Evolutionary conservation across 92 coral and sea anemone genomes (phyloP).

Genomic region (Phenganax marumi): DNA sequence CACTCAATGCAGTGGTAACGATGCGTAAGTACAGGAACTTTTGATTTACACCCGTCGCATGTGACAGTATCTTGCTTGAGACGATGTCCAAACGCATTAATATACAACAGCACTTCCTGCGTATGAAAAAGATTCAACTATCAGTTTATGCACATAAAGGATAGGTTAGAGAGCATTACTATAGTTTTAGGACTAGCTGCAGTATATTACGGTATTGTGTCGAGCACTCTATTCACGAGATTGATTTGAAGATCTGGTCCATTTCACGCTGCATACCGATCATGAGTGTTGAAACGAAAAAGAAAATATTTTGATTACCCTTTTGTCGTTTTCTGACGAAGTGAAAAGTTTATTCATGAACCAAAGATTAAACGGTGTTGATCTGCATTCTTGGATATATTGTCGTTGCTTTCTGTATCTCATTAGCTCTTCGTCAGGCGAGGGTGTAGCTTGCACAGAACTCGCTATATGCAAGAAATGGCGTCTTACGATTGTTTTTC

Average conservation of each 20-base stretch:
- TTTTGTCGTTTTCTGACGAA: constrained; percentile 18
- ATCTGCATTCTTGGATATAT: constrained; percentile 25
- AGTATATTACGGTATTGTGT: too few species aligned
- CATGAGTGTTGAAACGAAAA: too few species aligned
- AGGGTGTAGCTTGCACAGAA: not conserved
- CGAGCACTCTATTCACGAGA: too few species aligned
- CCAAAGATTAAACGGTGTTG: constrained; percentile 21
- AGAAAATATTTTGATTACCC: not conserved
- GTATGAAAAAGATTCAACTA: not conserved
- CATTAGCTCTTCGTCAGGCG: not conserved
- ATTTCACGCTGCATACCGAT: too few species aligned
- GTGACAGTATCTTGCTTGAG: constrained; percentile 20
- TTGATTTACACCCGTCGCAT: constrained; percentile 32
- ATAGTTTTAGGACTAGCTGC: too few species aligned
- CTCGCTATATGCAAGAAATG: not conserved
- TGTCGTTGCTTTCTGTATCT: constrained; percentile 33
- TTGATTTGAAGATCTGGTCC: too few species aligned
- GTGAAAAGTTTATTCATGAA: constrained; percentile 2
- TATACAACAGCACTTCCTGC: constrained; percentile 15
- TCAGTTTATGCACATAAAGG: too few species aligned
- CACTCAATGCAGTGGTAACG: constrained; percentile 35
- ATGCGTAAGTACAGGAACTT: not conserved
- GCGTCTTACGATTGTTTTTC: too few species aligned
- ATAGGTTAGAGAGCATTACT: too few species aligned
- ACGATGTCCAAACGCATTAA: constrained; percentile 35